Percentiles rank a stretch among this genome's conserved stretches.
These are phyloP conservation scores for Tenthredo scrophulariae DNA, from an alignment of 2,888 invertebrate species.

Conservation along the genomic window DNA sequence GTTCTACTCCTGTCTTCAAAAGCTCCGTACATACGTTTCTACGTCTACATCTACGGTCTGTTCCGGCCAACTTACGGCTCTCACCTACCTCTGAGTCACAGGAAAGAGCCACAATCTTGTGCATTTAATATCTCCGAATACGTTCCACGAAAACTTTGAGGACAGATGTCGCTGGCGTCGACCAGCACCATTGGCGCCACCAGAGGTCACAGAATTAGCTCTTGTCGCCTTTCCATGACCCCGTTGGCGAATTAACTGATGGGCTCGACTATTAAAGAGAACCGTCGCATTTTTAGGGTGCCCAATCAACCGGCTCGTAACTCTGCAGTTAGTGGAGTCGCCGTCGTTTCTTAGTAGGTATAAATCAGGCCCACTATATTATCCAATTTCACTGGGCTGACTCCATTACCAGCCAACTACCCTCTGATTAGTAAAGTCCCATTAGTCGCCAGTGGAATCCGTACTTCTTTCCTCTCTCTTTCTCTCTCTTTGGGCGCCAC, in stretches of 20 bases:
- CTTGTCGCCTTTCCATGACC: no score
- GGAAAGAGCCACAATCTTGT: background rate
- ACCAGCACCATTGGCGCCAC: background rate
- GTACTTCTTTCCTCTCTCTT: constrained; percentile 55
- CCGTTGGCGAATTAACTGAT: background rate
- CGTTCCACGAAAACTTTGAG: background rate
- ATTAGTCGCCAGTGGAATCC: constrained; percentile 66
- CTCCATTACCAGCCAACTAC: constrained; percentile 73
- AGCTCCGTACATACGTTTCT: constrained; percentile 45
- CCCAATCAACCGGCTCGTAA: background rate
- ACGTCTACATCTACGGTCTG: constrained; percentile 24
- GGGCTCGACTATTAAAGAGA: background rate
- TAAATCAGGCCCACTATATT: constrained; percentile 72
- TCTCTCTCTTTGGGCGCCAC: constrained; percentile 53
- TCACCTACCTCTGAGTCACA: background rate
- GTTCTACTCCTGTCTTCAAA: constrained; percentile 28
- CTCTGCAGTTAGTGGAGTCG: background rate
- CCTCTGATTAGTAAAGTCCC: constrained; percentile 75
- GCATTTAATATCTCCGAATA: background rate
- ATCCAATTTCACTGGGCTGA: constrained; percentile 70
- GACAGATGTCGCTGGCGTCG: background rate
- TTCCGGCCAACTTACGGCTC: background rate
- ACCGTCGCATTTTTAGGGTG: background rate
- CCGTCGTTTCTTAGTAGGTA: background rate
- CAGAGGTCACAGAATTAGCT: background rate